Conservation (phyloP, 2,888 invertebrate genomes). For the Crossocerus cetratus region DNA sequence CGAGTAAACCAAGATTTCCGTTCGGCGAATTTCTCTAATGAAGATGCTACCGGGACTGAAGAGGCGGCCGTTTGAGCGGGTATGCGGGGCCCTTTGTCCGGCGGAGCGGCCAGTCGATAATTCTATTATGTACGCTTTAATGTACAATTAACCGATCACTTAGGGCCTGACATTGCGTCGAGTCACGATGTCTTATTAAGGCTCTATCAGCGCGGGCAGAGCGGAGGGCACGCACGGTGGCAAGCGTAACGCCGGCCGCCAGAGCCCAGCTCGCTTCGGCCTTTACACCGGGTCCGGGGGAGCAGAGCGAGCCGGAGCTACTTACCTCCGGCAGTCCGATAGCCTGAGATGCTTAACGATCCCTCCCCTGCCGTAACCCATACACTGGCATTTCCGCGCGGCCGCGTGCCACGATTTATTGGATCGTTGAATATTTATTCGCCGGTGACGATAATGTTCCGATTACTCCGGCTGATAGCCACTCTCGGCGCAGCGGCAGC, state of each 20-base stretch:
- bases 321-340: slow-evolving; percentile 23
- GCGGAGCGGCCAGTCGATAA: slow-evolving; percentile 59
- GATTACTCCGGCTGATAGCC: not conserved
- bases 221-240: slow-evolving; percentile 50
- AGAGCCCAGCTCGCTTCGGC: slow-evolving; percentile 43
- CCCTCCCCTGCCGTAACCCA: slow-evolving; percentile 4
- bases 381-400: slow-evolving; percentile 20
- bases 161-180: slow-evolving; percentile 74
- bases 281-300: slow-evolving; percentile 44
- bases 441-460: not conserved
- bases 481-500: not conserved
- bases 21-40: too few relatives aligned
- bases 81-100: too few relatives aligned
- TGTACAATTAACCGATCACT: slow-evolving; percentile 77
- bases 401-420: slow-evolving; percentile 25
- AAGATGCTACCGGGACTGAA: too few relatives aligned
- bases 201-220: slow-evolving; percentile 61
- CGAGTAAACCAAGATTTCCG: too few relatives aligned
- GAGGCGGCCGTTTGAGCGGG: too few relatives aligned
- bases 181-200: slow-evolving; percentile 77
- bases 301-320: slow-evolving; percentile 27
- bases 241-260: slow-evolving; percentile 13
- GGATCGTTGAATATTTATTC: slow-evolving; percentile 5
- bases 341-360: slow-evolving; percentile 34
- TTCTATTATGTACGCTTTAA: slow-evolving; percentile 76